A percentile compares a stretch with the other conserved stretches of the same genome.
Evolutionary conservation across 2,113 vertebrate genomes (phyloP).

Genomic region (Chloropsis hardwickii): DNA sequence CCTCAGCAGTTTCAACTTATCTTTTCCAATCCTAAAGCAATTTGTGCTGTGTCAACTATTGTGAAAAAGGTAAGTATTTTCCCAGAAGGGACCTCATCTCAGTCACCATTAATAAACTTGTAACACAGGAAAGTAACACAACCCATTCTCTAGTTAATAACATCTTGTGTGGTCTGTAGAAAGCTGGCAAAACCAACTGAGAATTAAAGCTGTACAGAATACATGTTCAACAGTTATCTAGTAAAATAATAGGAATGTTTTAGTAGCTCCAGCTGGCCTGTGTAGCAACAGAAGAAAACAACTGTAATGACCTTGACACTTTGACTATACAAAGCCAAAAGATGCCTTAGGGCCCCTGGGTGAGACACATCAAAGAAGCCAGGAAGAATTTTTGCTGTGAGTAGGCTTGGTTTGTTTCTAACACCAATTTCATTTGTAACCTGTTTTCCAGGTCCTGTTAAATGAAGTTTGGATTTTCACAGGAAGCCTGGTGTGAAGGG

Average conservation of each 20-base stretch:
- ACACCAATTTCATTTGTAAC: background rate
- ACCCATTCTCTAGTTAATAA: background rate
- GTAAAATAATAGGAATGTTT: background rate
- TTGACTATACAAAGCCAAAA: background rate
- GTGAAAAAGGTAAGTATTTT: background rate
- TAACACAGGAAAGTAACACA: background rate
- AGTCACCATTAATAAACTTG: background rate
- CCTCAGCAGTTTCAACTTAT: background rate
- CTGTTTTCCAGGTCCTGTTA: background rate
- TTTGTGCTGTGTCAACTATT: background rate
- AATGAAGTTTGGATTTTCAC: background rate
- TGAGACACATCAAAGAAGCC: background rate
- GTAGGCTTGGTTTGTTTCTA: background rate
- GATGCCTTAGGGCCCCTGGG: background rate
- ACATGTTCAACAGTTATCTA: background rate
- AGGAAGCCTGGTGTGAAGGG: background rate
- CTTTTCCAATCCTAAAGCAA: background rate
- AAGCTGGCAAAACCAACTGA: background rate
- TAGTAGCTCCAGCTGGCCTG: background rate
- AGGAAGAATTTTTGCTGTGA: background rate
- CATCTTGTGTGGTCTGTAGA: background rate
- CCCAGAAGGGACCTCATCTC: background rate
- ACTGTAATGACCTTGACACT: background rate
- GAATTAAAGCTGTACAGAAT: background rate
- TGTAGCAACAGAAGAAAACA: background rate